These are phyloP conservation scores for Euzetes globulus DNA, from an alignment of 2,888 invertebrate species.

Conservation along the genomic window DNA sequence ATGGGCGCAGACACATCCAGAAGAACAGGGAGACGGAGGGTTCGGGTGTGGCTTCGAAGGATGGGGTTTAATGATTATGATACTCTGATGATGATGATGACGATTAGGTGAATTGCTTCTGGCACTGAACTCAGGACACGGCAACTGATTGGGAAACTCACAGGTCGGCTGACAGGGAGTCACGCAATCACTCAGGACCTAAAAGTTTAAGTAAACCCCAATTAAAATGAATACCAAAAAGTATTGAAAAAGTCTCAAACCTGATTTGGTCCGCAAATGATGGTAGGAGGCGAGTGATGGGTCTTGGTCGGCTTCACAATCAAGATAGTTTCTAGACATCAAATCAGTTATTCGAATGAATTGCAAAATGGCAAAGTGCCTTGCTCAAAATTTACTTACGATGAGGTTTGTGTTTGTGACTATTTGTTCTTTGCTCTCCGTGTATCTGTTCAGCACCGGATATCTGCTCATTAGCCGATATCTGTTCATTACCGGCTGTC, in stretches of 20 bases:
- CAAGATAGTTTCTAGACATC: too few relatives aligned
- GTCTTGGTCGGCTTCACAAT: too few relatives aligned
- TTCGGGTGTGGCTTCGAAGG: not conserved
- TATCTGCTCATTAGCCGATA: too few relatives aligned
- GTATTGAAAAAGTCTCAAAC: not conserved
- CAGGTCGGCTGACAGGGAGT: conserved; percentile 19
- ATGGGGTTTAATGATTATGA: not conserved
- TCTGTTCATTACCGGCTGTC: too few relatives aligned
- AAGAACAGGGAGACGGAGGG: not conserved
- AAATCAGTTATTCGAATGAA: too few relatives aligned
- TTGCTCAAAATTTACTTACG: too few relatives aligned
- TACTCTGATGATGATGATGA: not conserved
- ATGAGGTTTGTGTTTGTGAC: too few relatives aligned
- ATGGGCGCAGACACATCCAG: not conserved
- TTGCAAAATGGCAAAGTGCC: too few relatives aligned
- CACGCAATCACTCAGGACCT: not conserved
- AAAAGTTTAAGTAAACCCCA: not conserved
- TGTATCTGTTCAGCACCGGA: too few relatives aligned
- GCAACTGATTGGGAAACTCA: not conserved
- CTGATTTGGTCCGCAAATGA: not conserved
- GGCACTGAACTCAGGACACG: conserved; percentile 11
- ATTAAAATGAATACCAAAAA: not conserved
- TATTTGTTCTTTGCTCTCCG: too few relatives aligned
- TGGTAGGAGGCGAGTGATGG: too few relatives aligned
- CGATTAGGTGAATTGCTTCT: not conserved